Evolutionary conservation across 2,113 vertebrate species (phyloP).

Genomic region (Microtus montanus): DNA sequence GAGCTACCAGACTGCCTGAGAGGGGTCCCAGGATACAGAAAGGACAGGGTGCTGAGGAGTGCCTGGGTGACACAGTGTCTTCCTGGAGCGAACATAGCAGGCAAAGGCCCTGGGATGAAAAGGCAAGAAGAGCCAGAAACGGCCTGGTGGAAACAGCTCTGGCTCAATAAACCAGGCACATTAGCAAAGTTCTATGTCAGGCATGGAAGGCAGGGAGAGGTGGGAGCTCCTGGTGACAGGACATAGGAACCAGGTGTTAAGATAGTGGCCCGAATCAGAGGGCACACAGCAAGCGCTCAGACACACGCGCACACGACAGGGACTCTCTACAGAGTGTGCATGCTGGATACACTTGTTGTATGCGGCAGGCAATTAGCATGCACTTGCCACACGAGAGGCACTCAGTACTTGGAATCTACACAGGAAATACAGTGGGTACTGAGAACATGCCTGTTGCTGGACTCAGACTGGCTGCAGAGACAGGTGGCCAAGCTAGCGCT

Average conservation of each 20-base stretch:
- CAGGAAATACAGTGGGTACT: not conserved
- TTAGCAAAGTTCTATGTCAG: not conserved
- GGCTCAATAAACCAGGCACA: not conserved
- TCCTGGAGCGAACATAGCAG: rapidly evolving
- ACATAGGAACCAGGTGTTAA: not conserved
- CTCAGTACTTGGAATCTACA: not conserved
- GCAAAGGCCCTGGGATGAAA: not conserved
- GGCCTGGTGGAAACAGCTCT: not conserved
- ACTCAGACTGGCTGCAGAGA: too few species aligned
- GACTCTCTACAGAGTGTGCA: not conserved
- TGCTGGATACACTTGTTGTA: not conserved
- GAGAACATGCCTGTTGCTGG: not conserved
- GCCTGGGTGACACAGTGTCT: not conserved
- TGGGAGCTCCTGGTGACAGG: too few species aligned
- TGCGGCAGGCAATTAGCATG: not conserved
- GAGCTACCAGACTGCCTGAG: not conserved
- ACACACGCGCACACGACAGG: too few species aligned
- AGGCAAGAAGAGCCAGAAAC: not conserved
- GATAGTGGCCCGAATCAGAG: not conserved
- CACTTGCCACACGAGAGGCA: not conserved
- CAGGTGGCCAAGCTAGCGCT: not conserved
- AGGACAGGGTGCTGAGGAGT: too few species aligned
- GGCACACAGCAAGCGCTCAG: not conserved
- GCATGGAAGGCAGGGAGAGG: not conserved
- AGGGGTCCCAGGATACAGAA: rapidly evolving